These are phyloP conservation scores for Aplidium turbinatum DNA, from an alignment of 23 tunicate species.

Conservation along the genomic window DNA sequence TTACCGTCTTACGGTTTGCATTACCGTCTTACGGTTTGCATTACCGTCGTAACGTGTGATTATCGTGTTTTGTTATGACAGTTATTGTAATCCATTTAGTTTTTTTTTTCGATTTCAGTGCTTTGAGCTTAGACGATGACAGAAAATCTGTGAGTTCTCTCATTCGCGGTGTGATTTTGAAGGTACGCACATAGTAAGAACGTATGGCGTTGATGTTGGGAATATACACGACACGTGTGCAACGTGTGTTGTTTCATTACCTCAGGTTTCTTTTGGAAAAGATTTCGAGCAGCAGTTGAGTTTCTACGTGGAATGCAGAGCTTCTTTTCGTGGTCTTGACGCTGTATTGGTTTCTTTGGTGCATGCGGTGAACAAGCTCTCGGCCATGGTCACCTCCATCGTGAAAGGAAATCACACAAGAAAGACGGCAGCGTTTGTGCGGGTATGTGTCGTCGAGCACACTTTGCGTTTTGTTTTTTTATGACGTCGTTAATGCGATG, in stretches of 20 bases:
- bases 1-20: too few species aligned
- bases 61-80: too few species aligned
- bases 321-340: slow-evolving; percentile 70
- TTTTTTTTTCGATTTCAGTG: slow-evolving; percentile 38
- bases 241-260: not conserved
- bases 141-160: slow-evolving; percentile 48
- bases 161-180: slow-evolving; percentile 56
- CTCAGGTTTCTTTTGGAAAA: slow-evolving; percentile 76
- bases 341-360: slow-evolving; percentile 60
- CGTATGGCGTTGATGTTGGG: not conserved
- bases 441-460: slow-evolving; percentile 13
- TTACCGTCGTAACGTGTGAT: too few species aligned
- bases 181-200: slow-evolving; percentile 24
- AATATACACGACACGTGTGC: not conserved
- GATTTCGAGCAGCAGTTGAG: slow-evolving; percentile 94
- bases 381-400: slow-evolving; percentile 50
- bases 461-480: not conserved
- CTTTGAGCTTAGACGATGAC: slow-evolving; percentile 65
- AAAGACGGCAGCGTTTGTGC: slow-evolving; percentile 85
- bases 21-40: too few species aligned
- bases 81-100: too few species aligned
- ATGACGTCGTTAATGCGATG: not conserved
- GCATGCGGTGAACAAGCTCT: slow-evolving; percentile 80
- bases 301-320: slow-evolving; percentile 88
- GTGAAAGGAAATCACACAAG: slow-evolving; percentile 85